Conservation (phyloP, 2,797 vertebrate genomes). For the Crenichthys baileyi region DNA sequence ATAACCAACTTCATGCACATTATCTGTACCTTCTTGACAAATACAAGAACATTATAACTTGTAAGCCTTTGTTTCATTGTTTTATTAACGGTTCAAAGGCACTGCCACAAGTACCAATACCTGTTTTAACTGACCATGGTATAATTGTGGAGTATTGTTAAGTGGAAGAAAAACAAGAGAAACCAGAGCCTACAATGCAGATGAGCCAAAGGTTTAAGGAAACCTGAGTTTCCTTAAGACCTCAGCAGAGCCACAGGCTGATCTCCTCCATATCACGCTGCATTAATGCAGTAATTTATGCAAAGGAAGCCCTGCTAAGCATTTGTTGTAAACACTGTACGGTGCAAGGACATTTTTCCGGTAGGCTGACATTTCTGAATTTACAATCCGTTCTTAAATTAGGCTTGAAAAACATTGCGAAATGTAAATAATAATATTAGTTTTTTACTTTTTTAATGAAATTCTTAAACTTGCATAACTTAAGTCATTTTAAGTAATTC, state of each 20-base stretch:
- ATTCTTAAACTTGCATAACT: background rate
- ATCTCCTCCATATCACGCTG: background rate
- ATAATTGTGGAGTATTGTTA: background rate
- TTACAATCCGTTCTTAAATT: background rate
- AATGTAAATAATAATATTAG: background rate
- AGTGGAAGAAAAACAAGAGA: background rate
- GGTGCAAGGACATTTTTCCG: background rate
- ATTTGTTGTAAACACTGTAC: background rate
- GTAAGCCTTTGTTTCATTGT: background rate
- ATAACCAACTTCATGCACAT: background rate
- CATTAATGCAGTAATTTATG: background rate
- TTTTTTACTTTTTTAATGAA: background rate
- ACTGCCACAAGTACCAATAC: background rate
- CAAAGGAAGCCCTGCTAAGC: background rate
- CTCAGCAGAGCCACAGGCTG: background rate
- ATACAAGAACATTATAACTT: background rate
- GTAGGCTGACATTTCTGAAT: background rate
- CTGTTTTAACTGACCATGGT: background rate
- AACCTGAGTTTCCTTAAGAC: background rate
- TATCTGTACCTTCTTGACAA: background rate
- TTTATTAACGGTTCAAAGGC: background rate
- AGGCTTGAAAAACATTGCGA: background rate
- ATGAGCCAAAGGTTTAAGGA: background rate
- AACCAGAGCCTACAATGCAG: background rate
- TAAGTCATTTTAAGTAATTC: background rate